Evolutionary conservation across 2,797 vertebrate species (phyloP).

Genomic region (Triplophysa bombifrons): DNA sequence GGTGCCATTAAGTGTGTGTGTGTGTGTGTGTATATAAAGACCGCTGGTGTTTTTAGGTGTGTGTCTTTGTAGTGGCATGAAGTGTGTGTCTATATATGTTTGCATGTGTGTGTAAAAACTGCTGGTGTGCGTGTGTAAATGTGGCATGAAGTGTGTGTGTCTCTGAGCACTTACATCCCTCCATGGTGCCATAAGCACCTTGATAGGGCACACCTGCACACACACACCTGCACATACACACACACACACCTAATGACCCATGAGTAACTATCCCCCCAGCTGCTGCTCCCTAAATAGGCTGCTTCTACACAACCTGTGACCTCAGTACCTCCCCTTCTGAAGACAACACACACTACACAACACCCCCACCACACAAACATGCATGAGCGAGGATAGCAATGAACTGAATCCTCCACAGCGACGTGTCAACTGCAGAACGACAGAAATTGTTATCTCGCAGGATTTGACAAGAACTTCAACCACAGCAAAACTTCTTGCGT

Average conservation of each 20-base stretch:
- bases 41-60: too few relatives aligned
- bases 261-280: slow-evolving; percentile 25
- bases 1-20: too few relatives aligned
- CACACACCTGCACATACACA: slow-evolving; percentile 23
- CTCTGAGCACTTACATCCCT: slow-evolving; percentile 44
- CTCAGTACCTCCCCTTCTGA: slow-evolving; percentile 13
- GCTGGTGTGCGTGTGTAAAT: too few relatives aligned
- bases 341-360: background rate
- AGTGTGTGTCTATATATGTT: too few relatives aligned
- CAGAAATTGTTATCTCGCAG: too few relatives aligned
- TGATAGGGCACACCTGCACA: slow-evolving; percentile 51
- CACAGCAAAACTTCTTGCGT: background rate
- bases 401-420: too few relatives aligned
- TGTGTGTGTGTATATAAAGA: too few relatives aligned
- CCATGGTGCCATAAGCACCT: slow-evolving; percentile 34
- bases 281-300: slow-evolving; percentile 38
- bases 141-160: slow-evolving; percentile 29
- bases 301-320: slow-evolving; percentile 14
- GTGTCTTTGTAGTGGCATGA: too few relatives aligned
- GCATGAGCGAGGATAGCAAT: background rate
- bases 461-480: too few relatives aligned
- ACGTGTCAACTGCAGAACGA: background rate
- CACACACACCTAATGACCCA: slow-evolving; percentile 14
- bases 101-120: background rate
- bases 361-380: background rate